Evolutionary conservation across 1,140 invertebrate genomes (phyloP).

Genomic region (Dysdera silvatica): DNA sequence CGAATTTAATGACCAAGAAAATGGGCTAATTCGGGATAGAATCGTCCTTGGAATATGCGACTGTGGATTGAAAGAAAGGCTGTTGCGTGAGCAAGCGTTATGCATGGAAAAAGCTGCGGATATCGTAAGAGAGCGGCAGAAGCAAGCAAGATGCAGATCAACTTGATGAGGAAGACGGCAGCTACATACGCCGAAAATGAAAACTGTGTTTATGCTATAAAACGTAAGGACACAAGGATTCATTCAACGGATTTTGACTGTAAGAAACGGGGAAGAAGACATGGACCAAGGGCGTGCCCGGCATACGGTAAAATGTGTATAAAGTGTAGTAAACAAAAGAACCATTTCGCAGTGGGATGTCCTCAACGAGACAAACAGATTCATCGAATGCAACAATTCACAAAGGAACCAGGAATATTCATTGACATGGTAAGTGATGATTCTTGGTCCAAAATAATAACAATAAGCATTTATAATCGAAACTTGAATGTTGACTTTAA

Average conservation of each 20-base stretch:
- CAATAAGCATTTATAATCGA: neutral
- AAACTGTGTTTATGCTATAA: too few relatives aligned
- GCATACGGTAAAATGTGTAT: neutral
- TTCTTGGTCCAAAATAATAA: neutral
- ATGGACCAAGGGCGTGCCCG: neutral
- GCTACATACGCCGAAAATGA: too few relatives aligned
- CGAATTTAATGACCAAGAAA: neutral
- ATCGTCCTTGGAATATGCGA: constrained; percentile 2
- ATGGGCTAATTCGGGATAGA: constrained; percentile 5
- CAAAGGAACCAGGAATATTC: neutral
- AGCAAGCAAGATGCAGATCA: neutral
- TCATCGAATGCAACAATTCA: neutral
- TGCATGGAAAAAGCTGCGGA: neutral
- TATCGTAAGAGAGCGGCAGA: neutral
- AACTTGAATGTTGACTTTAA: constrained; percentile 17
- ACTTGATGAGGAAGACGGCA: neutral
- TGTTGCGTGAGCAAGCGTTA: neutral
- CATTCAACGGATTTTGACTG: neutral
- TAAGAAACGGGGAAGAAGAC: neutral
- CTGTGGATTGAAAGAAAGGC: neutral
- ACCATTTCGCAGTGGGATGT: constrained; percentile 2
- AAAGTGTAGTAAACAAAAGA: neutral
- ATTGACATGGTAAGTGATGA: neutral
- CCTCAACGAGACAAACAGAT: too few relatives aligned
- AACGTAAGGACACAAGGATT: neutral